Evolutionary conservation across 2,797 vertebrate species (phyloP).

Genomic region (Pseudocheirus occidentalis): DNA sequence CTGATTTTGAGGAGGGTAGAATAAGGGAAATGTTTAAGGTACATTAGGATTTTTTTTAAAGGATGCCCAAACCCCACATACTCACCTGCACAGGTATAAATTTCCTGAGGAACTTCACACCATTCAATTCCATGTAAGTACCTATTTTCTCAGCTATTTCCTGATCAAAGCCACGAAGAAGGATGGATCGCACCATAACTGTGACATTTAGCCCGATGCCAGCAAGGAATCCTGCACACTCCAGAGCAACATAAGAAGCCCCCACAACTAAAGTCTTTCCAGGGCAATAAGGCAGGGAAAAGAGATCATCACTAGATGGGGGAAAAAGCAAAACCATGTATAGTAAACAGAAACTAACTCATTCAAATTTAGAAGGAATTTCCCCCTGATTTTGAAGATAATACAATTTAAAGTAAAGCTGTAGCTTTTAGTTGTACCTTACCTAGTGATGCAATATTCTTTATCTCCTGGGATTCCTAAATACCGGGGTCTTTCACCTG

Average conservation of each 20-base stretch:
- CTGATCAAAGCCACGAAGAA: constrained; percentile 96
- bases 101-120: constrained; percentile 92
- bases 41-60: neutral
- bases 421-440: constrained; percentile 56
- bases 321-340: neutral
- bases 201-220: constrained; percentile 94
- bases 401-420: neutral
- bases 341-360: neutral
- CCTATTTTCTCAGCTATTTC: constrained; percentile 96
- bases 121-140: constrained; percentile 92
- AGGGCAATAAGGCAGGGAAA: constrained; percentile 94
- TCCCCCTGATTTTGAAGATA: neutral
- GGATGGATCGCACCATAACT: constrained; percentile 95
- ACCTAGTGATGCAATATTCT: constrained; percentile 98
- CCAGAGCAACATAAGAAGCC: constrained; percentile 95
- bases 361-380: neutral
- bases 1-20: neutral
- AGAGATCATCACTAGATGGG: constrained; percentile 93
- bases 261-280: constrained; percentile 96
- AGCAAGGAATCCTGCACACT: constrained; percentile 95
- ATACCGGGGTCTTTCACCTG: constrained; percentile 95
- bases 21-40: constrained; percentile 19
- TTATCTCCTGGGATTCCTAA: constrained; percentile 93
- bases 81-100: constrained; percentile 91
- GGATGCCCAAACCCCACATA: neutral